Conservation (phyloP, 2,113 vertebrate species). For the Chaenocephalus aceratus region DNA sequence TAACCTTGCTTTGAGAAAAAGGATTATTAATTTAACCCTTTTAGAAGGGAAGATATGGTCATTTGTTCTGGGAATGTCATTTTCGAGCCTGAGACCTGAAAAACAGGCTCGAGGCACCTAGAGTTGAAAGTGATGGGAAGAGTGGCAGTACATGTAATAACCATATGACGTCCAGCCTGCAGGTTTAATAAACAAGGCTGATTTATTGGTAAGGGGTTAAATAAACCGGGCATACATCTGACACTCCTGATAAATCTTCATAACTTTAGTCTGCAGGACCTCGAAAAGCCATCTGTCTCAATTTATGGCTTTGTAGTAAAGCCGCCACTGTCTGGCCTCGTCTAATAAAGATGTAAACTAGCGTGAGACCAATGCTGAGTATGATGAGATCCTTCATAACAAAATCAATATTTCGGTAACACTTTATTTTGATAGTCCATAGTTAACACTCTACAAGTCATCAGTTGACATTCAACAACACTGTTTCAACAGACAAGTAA, state of each 20-base stretch:
- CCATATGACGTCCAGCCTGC: constrained; percentile 4
- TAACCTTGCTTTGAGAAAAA: too few species aligned
- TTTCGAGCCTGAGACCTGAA: too few species aligned
- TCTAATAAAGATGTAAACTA: constrained; percentile 11
- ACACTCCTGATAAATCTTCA: constrained; percentile 34
- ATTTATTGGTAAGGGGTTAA: constrained; percentile 35
- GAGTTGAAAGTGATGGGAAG: constrained; percentile 35
- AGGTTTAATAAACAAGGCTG: constrained; percentile 11
- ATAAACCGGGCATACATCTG: constrained; percentile 34
- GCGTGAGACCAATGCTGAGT: neutral
- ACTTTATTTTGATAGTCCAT: too few species aligned
- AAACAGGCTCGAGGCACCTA: too few species aligned
- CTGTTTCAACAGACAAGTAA: too few species aligned
- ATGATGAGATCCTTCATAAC: constrained; percentile 4
- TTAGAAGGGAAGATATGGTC: too few species aligned
- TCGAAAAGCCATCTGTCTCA: neutral
- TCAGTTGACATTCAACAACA: too few species aligned
- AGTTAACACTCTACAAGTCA: too few species aligned
- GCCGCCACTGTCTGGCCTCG: neutral
- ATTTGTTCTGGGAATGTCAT: too few species aligned
- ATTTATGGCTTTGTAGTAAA: constrained; percentile 49
- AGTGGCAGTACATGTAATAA: neutral
- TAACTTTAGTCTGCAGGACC: constrained; percentile 1
- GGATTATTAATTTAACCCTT: too few species aligned
- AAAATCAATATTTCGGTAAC: neutral